These are phyloP conservation scores for Phrynocephalus guinanensis DNA, from an alignment of 2,797 vertebrate genomes.

Conservation along the genomic window DNA sequence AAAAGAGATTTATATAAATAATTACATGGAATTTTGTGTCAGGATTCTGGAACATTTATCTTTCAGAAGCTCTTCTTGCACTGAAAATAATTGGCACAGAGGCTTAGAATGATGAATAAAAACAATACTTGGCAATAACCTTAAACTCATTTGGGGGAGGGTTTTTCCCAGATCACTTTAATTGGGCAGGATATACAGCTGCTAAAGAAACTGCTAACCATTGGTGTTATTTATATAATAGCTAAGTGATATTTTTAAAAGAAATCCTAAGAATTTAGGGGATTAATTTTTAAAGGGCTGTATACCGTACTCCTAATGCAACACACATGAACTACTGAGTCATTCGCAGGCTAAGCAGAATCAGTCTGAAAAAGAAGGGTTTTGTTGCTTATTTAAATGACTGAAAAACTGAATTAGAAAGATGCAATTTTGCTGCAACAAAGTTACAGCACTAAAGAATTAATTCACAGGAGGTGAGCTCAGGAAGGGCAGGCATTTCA, in stretches of 20 bases:
- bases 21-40: background rate
- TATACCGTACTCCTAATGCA: background rate
- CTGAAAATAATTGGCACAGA: slow-evolving; percentile 29
- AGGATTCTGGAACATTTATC: background rate
- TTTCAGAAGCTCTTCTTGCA: background rate
- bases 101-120: slow-evolving; percentile 9
- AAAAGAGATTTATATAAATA: background rate
- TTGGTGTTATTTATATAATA: background rate
- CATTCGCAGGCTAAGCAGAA: background rate
- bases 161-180: slow-evolving; percentile 24
- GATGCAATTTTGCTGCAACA: no score
- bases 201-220: background rate
- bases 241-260: background rate
- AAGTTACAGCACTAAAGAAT: no score
- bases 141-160: slow-evolving; percentile 19
- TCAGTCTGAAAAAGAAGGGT: background rate
- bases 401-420: no score
- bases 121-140: slow-evolving; percentile 31
- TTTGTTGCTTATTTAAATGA: background rate
- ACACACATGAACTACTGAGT: background rate
- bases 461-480: no score
- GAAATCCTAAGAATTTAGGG: background rate
- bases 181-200: background rate
- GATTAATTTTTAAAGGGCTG: background rate
- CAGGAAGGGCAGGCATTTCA: no score